A percentile compares a stretch with the other conserved stretches of the same genome.
These are phyloP conservation scores for Exocentrus adspersus DNA, from an alignment of 2,888 invertebrate genomes.

Conservation along the genomic window DNA sequence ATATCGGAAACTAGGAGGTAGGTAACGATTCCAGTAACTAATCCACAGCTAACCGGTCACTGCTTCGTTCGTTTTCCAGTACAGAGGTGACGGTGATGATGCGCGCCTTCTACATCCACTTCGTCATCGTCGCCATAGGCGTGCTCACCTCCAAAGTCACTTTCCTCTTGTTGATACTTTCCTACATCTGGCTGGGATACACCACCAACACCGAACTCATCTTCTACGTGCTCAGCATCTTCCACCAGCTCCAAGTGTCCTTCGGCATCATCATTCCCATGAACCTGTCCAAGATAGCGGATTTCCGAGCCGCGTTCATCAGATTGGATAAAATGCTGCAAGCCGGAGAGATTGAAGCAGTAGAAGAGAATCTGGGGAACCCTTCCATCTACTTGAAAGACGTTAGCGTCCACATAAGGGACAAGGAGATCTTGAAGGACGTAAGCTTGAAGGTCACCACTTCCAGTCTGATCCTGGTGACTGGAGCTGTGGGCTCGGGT, in stretches of 20 bases:
- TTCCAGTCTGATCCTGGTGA: conserved; percentile 64
- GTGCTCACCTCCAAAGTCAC: conserved; percentile 42
- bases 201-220: conserved; percentile 43
- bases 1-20: conserved; percentile 49
- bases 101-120: conserved; percentile 44
- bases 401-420: conserved; percentile 38
- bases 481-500: conserved; percentile 74
- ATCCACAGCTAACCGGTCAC: too few species aligned
- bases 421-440: conserved; percentile 57
- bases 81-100: conserved; percentile 41
- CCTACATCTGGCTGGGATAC: conserved; percentile 42
- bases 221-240: conserved; percentile 37
- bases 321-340: conserved; percentile 38
- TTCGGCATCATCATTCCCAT: conserved; percentile 42
- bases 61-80: too few species aligned
- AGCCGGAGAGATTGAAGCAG: conserved; percentile 32
- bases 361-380: conserved; percentile 15
- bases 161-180: conserved; percentile 41
- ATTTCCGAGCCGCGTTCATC: conserved; percentile 40
- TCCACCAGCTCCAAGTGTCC: conserved; percentile 32
- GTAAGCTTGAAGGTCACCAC: conserved; percentile 61
- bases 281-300: conserved; percentile 38
- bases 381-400: conserved; percentile 30
- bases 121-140: conserved; percentile 49
- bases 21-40: conserved; percentile 20